Evolutionary conservation across 1,140 invertebrate species (phyloP).

Genomic region (Semibalanus balanoides): DNA sequence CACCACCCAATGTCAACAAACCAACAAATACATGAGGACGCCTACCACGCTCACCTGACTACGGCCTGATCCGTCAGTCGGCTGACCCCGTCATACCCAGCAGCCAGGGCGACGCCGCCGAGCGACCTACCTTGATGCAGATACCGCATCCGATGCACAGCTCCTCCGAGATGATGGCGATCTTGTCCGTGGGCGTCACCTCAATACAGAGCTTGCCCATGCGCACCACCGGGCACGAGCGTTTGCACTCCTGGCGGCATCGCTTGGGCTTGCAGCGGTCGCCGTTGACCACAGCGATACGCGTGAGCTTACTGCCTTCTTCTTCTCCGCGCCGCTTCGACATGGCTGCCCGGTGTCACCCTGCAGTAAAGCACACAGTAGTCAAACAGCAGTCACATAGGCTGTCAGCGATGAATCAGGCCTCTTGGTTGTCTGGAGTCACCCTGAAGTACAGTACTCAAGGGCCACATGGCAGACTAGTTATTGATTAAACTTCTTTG

Average conservation of each 20-base stretch:
- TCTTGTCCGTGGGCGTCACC: slow-evolving; percentile 92
- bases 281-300: slow-evolving; percentile 96
- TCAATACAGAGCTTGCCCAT: slow-evolving; percentile 99
- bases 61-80: too few species aligned
- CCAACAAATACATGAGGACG: too few species aligned
- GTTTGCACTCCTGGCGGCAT: slow-evolving; percentile 98
- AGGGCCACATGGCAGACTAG: too few species aligned
- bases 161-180: slow-evolving; percentile 94
- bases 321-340: slow-evolving; percentile 31
- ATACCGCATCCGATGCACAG: slow-evolving; percentile 99
- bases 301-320: slow-evolving; percentile 76
- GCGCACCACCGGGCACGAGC: slow-evolving; percentile 92
- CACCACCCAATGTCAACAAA: too few species aligned
- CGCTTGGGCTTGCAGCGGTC: slow-evolving; percentile 99
- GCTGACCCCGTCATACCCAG: too few species aligned
- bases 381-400: too few species aligned
- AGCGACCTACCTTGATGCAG: slow-evolving; percentile 45
- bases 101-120: too few species aligned
- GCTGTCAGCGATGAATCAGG: too few species aligned
- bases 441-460: too few species aligned
- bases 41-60: too few species aligned
- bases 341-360: slow-evolving; percentile 6
- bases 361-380: not conserved
- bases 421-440: too few species aligned
- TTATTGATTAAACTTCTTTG: too few species aligned